A percentile compares a stretch with the other conserved stretches of the same genome.
These are phyloP conservation scores for Musca domestica DNA, from an alignment of 1,140 invertebrate genomes.

Conservation along the genomic window DNA sequence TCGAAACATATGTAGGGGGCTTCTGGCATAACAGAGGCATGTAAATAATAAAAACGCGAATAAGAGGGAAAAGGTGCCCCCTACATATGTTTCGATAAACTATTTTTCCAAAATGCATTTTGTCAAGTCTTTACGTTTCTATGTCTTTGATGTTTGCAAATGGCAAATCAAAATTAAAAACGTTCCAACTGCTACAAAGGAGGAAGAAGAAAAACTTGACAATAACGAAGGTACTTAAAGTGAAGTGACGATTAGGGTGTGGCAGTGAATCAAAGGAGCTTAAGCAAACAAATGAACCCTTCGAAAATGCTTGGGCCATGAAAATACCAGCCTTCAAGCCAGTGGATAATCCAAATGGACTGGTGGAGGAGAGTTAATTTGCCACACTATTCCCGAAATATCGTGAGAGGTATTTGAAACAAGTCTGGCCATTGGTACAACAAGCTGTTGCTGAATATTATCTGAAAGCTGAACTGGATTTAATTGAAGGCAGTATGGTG, in stretches of 20 bases:
- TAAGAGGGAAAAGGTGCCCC: too few relatives aligned
- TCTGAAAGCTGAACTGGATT: constrained; percentile 88
- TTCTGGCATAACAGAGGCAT: too few relatives aligned
- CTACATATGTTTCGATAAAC: too few relatives aligned
- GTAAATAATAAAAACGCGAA: too few relatives aligned
- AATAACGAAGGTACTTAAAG: too few relatives aligned
- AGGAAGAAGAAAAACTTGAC: too few relatives aligned
- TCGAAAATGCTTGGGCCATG: constrained; percentile 84
- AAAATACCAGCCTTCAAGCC: constrained; percentile 89
- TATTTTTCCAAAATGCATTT: too few relatives aligned
- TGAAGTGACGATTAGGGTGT: constrained; percentile 25
- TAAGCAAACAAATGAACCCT: constrained; percentile 55
- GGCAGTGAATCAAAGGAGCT: constrained; percentile 38
- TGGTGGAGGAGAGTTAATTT: constrained; percentile 69
- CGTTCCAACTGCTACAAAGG: too few relatives aligned
- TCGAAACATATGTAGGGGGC: too few relatives aligned
- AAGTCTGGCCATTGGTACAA: constrained; percentile 94
- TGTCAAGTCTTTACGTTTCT: too few relatives aligned
- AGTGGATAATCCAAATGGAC: constrained; percentile 86
- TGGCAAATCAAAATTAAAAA: too few relatives aligned
- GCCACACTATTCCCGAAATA: constrained; percentile 77
- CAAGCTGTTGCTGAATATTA: constrained; percentile 76
- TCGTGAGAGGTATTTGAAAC: constrained; percentile 92
- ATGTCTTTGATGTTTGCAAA: too few relatives aligned
- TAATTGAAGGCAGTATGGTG: constrained; percentile 92